phyloP scores from a whole-genome alignment of 1,140 invertebrate species.

The Myzus persicae region DNA sequence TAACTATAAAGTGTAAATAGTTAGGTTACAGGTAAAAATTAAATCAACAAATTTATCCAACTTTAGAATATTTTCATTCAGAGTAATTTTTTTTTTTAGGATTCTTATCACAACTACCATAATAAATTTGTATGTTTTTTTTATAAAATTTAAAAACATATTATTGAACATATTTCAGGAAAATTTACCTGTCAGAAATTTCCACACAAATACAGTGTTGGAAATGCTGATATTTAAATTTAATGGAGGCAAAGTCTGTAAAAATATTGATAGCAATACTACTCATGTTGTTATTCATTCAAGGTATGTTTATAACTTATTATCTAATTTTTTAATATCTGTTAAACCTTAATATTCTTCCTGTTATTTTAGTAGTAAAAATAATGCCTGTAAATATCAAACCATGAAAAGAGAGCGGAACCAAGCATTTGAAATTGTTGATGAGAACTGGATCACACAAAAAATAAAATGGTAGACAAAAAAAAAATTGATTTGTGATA shows the following conservation, averaged over 20 bases:
- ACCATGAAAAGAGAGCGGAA: constrained; percentile 19
- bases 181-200: constrained; percentile 36
- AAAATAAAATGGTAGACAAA: constrained; percentile 36
- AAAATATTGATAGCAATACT: constrained; percentile 62
- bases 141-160: neutral
- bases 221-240: constrained; percentile 64
- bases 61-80: too few species aligned
- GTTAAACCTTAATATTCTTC: neutral
- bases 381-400: constrained; percentile 6
- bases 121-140: neutral
- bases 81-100: too few species aligned
- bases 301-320: constrained; percentile 47
- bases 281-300: constrained; percentile 64
- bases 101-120: neutral
- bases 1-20: neutral
- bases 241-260: constrained; percentile 65
- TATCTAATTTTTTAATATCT: neutral
- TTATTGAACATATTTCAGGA: constrained; percentile 32
- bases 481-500: constrained; percentile 42
- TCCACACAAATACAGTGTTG: constrained; percentile 60
- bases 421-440: constrained; percentile 36
- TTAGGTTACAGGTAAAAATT: neutral
- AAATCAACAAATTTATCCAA: too few species aligned
- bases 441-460: constrained; percentile 44
- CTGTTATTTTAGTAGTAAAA: constrained; percentile 21